Percentiles rank a stretch among this genome's conserved stretches.
Conservation (phyloP, 2,113 vertebrate species). For the Psephotus haematonotus region DNA sequence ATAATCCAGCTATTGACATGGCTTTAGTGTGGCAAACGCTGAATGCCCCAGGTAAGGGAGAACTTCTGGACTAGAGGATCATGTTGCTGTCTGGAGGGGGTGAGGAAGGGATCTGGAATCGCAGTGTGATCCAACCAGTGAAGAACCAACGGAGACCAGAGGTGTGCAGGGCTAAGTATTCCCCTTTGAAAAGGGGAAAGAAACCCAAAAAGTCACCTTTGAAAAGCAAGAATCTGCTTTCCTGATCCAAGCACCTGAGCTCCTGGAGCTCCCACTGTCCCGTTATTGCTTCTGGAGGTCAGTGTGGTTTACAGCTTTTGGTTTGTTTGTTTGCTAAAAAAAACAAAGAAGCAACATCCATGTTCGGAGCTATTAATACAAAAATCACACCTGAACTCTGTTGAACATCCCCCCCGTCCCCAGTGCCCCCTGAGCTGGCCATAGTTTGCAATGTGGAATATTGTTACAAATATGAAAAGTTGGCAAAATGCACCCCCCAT, state of each 20-base stretch:
- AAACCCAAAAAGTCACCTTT: not conserved
- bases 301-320: not conserved
- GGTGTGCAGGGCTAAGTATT: not conserved
- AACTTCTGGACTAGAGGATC: not conserved
- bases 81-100: not conserved
- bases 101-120: not conserved
- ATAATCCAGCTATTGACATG: not conserved
- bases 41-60: not conserved
- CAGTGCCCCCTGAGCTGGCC: constrained; percentile 33
- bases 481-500: not conserved
- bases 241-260: constrained; percentile 16
- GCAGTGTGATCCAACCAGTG: not conserved
- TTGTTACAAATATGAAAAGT: not conserved
- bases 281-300: constrained; percentile 58
- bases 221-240: not conserved
- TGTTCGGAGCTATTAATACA: not conserved
- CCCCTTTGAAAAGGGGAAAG: not conserved
- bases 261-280: not conserved
- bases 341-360: not conserved
- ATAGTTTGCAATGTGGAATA: not conserved
- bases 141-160: not conserved
- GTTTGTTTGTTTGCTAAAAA: not conserved
- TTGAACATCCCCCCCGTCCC: not conserved
- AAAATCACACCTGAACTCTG: not conserved
- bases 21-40: not conserved